Evolutionary conservation across 2,888 invertebrate species (phyloP), one percentile per base, ranked within the genome.

Genomic region (Philonicus albiceps): DNA sequence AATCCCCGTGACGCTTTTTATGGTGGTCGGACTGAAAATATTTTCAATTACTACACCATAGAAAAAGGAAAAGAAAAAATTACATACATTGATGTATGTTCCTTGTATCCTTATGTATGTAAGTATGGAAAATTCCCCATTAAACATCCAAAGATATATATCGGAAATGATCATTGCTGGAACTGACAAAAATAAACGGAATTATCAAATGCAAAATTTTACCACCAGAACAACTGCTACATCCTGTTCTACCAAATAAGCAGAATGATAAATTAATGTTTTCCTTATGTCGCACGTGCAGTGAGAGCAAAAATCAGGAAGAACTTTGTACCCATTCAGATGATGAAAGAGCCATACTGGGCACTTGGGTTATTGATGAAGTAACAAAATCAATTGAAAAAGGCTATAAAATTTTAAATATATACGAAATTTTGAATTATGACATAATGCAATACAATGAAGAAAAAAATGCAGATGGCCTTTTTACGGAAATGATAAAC

Each of bases 201-300:
- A 22, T 90, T 1, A 85, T 90, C 0, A 89, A 88, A 86, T 90
- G 89, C 55, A 86, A 85, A 7, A 87, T 90, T 30, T 76, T 90
- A 34, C 89, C 89, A 7, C 89, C 90, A 0, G 78, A 80, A 80
- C 84, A 89, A 30, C 86, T 91, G 7, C 90, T 89, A 83, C 89
- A 90, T 80, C 91, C 90, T 0, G 90, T 91, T 3, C 86, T 91
- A 13, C 90, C 90, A 0, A 87, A 88, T 13, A 88, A 88, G 86
- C 88, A 89, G 30, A 87, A 89, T 76, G 87, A 88, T 0, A 90
- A 90, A 87, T n/a, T n/a, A n/a, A n/a, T n/a, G 78, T 89, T 90
- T 87, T 74, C 89, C 7, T 87, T 91, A 78, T 90, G 90, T 87
- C 83, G 85, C 6, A 87, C 81, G 11, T 89, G 89, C 88, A 88